Percentiles rank a stretch among this genome's conserved stretches.
Conservation (phyloP, 53 echinoderm and acorn worm species). For the Arbacia lixula region DNA sequence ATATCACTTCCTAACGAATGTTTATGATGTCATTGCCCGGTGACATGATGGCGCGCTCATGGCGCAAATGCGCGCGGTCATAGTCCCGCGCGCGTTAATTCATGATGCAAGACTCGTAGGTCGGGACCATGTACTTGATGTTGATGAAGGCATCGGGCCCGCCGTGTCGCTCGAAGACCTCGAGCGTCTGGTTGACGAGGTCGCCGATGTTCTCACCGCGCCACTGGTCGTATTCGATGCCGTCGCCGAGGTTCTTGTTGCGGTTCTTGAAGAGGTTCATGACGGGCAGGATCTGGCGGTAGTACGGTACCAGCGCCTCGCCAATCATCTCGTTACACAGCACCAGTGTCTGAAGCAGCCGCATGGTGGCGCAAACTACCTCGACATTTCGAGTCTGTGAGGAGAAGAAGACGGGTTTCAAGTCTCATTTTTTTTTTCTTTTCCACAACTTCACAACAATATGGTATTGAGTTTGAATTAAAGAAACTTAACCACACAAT, state of each 20-base stretch:
- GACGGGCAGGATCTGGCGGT: constrained; percentile 89
- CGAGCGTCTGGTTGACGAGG: constrained; percentile 83
- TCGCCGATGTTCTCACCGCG: constrained; percentile 88
- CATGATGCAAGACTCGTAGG: constrained; percentile 94
- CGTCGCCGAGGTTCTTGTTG: constrained; percentile 91
- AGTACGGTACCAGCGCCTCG: constrained; percentile 93
- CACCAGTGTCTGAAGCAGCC: constrained; percentile 77
- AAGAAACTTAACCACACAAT: no score
- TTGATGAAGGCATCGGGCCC: constrained; percentile 97
- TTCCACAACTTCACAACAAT: no score
- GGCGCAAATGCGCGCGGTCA: no score
- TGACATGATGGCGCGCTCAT: no score
- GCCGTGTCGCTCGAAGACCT: constrained; percentile 85
- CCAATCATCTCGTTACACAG: constrained; percentile 72
- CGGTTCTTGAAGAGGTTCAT: constrained; percentile 91
- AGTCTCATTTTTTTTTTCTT: no score
- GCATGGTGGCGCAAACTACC: constrained; percentile 85
- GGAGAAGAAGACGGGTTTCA: no score
- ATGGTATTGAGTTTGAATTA: no score
- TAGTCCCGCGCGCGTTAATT: no score
- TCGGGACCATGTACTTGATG: constrained; percentile 98
- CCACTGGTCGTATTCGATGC: constrained; percentile 93
- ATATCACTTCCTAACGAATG: background rate
- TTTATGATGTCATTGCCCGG: no score
- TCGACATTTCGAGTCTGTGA: constrained; percentile 59